Evolutionary conservation across 2,113 vertebrate species (phyloP), one percentile per base, ranked within the genome.

Genomic region (Amphiprion percula): DNA sequence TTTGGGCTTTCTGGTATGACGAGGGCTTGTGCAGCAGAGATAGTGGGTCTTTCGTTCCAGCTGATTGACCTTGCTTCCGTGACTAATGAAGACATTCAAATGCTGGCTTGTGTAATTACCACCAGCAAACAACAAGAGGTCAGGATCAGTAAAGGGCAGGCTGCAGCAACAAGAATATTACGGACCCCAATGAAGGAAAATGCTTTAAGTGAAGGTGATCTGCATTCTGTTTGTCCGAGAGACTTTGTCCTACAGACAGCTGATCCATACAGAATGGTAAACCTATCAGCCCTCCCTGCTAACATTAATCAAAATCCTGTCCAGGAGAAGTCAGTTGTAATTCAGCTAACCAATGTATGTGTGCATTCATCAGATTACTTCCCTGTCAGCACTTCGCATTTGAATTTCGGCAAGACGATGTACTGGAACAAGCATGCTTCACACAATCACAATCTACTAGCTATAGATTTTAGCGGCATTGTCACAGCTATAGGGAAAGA

Each of bases 361-460:
- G 76, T 95, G 30, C 96, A 97, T 87, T 96, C 96, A 2, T 95
- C 95, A 11, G 96, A 97, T 86, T 97, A 95, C 84, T 97, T 95
- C 87, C 96, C 96, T 33, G 79, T 96, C 72, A 97, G 90, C 63
- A 24, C 91, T 70, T 95, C 96, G 14, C 95, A 96, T 65, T 55
- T 90, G 19, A 86, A 44, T 54, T 96, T 94, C 78, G 94, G 95
- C 4, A 90, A 90, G 37, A 94, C 94, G 0, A 49, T 97, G 7
- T 97, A 97, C 14, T 97, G 96, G 96, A 94, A 85, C 79, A 92
- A 93, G 21, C 83, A 94, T 17, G 50, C 80, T 1, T 77, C 79
- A 54, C 91, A 91, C 14, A 94, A 88, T 52, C 94, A 97, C 16
- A 66, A 88, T 1, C 91, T 97, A 74, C 50, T 97, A 56, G 94